These are phyloP conservation scores for Chalcosyrphus nemorum DNA, from an alignment of 2,888 invertebrate genomes.

Conservation along the genomic window DNA sequence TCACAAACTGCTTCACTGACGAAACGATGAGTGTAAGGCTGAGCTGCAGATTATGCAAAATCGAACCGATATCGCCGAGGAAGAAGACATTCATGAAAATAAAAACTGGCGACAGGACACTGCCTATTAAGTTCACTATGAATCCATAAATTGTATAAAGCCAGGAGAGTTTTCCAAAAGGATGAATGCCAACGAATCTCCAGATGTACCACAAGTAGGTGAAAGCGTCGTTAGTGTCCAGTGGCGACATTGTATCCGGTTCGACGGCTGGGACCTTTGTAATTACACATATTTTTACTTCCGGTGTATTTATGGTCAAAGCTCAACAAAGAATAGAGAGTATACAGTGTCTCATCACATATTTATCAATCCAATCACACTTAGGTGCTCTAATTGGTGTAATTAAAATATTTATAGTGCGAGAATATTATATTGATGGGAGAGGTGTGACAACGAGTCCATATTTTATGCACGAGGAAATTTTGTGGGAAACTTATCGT, in stretches of 20 bases:
- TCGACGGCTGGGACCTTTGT: not conserved
- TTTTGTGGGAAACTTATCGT: too few species aligned
- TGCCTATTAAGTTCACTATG: not conserved
- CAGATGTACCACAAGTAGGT: slow-evolving; percentile 17
- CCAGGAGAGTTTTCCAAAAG: not conserved
- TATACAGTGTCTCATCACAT: too few species aligned
- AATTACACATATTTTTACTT: too few species aligned
- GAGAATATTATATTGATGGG: too few species aligned
- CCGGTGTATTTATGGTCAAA: too few species aligned
- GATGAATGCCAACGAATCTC: slow-evolving; percentile 34
- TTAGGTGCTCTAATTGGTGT: too few species aligned
- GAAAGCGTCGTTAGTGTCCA: slow-evolving; percentile 25
- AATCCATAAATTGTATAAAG: slow-evolving; percentile 39
- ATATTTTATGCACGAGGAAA: too few species aligned
- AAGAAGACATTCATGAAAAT: slow-evolving; percentile 17
- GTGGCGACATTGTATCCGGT: not conserved
- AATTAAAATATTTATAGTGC: too few species aligned
- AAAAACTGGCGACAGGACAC: slow-evolving; percentile 26
- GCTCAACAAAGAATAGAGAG: too few species aligned
- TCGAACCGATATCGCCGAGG: slow-evolving; percentile 2
- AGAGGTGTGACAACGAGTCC: too few species aligned
- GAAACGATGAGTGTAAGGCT: slow-evolving; percentile 3
- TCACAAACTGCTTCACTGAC: slow-evolving; percentile 8
- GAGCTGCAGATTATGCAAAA: slow-evolving; percentile 19
- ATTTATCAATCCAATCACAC: too few species aligned